Evolutionary conservation across 2,888 invertebrate genomes (phyloP), one percentile per base, ranked within the genome.

Genomic region (Xanthorhoe spadicearia): DNA sequence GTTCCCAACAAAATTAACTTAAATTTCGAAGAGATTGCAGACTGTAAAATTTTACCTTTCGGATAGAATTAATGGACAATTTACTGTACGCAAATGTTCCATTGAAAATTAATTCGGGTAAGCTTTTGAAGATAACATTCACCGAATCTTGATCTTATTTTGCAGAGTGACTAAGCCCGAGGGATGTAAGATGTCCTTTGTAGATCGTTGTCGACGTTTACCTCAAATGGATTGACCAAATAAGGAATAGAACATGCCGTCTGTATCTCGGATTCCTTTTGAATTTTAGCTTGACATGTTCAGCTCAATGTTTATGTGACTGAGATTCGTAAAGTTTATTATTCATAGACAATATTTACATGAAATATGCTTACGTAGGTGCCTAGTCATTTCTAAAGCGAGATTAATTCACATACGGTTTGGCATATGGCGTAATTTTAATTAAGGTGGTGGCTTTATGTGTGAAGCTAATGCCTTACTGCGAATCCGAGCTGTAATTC

Each of bases 1-100:
- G 78, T 81, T 82, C 78, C 49, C 77, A 78, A 83, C 81, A 75
- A 81, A 85, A 86, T 84, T 83, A 84, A 81, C 80, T 74, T 77
- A 77, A 83, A 82, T 82, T 80, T 83, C 77, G 76, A 71, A 76
- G 75, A 79, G 74, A 80, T 79, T 77, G 76, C 77, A 65, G 74
- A 74, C 75, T 77, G 72, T 79, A 79, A 80, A 79, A 80, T 80
- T 82, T 80, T 80, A 83, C 77, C 77, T 82, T 76, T 74, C 76
- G 66, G 73, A 79, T 81, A 80, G 83, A 83, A 83, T 81, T 52
- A 81, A 85, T 78, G 74, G 83, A 80, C 77, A 78, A 81, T 81
- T 80, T 74, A 65, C 66, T 66, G 69, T 55, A 64, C 70, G 77
- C 76, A 81, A 83, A 82, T 77, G 80, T 81, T 78, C 73, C 74